A percentile compares a stretch with the other conserved stretches of the same genome.
Conservation (phyloP, 2,888 invertebrate species). For the Cerastis rubricosa region DNA sequence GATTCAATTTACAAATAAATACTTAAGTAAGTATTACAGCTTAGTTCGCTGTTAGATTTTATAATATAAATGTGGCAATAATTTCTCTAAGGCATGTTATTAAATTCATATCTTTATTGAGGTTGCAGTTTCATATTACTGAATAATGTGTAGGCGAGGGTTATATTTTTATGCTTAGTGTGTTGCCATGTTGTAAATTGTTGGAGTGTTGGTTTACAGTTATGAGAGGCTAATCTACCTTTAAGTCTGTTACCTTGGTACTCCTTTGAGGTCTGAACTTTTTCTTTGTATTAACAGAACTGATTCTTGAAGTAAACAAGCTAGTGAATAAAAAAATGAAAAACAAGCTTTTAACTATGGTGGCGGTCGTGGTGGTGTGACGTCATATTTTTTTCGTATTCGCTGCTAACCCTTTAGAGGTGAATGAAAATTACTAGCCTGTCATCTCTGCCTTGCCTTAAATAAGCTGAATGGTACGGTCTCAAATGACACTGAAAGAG, state of each 20-base stretch:
- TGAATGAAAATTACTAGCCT: too few species aligned
- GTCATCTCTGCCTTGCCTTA: too few species aligned
- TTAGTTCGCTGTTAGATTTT: conserved; percentile 20
- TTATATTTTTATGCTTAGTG: conserved; percentile 47
- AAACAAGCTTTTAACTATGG: too few species aligned
- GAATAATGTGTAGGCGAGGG: conserved; percentile 37
- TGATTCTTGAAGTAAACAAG: background rate
- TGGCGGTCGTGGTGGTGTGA: too few species aligned
- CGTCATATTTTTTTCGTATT: too few species aligned
- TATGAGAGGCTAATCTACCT: conserved; percentile 15
- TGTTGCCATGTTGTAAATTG: conserved; percentile 42
- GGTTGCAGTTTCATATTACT: conserved; percentile 54
- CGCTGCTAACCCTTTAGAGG: too few species aligned
- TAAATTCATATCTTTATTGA: conserved; percentile 56
- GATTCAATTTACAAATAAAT: background rate
- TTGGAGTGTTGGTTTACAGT: conserved; percentile 48
- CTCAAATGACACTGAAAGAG: too few species aligned
- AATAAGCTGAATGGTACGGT: too few species aligned
- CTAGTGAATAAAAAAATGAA: too few species aligned
- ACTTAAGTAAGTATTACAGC: background rate
- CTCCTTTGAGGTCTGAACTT: background rate
- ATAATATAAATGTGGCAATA: conserved; percentile 35
- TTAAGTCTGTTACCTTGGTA: background rate
- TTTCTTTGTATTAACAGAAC: background rate
- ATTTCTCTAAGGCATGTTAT: conserved; percentile 49